A percentile compares a stretch with the other conserved stretches of the same genome.
Evolutionary conservation across 2,888 invertebrate species (phyloP).

Genomic region (Bellardia bayeri): DNA sequence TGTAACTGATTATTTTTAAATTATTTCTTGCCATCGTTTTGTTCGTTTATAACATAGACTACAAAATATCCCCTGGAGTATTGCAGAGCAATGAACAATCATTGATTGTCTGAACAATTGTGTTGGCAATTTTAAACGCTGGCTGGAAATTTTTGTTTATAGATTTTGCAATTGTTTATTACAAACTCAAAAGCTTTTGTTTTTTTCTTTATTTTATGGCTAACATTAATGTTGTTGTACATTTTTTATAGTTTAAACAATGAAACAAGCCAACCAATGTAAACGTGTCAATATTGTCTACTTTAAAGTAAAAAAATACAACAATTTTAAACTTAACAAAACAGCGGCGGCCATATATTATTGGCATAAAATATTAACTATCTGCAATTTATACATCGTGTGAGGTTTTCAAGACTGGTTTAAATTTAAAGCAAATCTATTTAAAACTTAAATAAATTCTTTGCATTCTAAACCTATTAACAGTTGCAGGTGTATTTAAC

Average conservation of each 20-base stretch:
- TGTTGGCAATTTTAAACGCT: slow-evolving; percentile 52
- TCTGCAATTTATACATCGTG: slow-evolving; percentile 61
- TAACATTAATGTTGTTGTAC: slow-evolving; percentile 31
- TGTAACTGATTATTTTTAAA: slow-evolving; percentile 33
- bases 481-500: too few species aligned
- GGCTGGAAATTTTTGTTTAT: slow-evolving; percentile 59
- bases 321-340: background rate
- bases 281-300: slow-evolving; percentile 54
- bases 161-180: slow-evolving; percentile 57
- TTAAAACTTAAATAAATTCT: too few species aligned
- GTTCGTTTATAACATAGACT: slow-evolving; percentile 3
- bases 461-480: too few species aligned
- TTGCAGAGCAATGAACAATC: slow-evolving; percentile 25
- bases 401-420: slow-evolving; percentile 52
- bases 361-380: slow-evolving; percentile 17
- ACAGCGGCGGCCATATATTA: slow-evolving; percentile 63
- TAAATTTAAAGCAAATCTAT: too few species aligned
- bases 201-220: slow-evolving; percentile 14
- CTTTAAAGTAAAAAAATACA: background rate
- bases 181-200: background rate
- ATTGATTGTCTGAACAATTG: slow-evolving; percentile 45
- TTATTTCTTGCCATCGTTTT: background rate
- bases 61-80: slow-evolving; percentile 67
- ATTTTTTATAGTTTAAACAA: slow-evolving; percentile 47
- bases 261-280: slow-evolving; percentile 46